These are phyloP conservation scores for Drusus annulatus DNA, from an alignment of 1,140 invertebrate genomes.

Conservation along the genomic window DNA sequence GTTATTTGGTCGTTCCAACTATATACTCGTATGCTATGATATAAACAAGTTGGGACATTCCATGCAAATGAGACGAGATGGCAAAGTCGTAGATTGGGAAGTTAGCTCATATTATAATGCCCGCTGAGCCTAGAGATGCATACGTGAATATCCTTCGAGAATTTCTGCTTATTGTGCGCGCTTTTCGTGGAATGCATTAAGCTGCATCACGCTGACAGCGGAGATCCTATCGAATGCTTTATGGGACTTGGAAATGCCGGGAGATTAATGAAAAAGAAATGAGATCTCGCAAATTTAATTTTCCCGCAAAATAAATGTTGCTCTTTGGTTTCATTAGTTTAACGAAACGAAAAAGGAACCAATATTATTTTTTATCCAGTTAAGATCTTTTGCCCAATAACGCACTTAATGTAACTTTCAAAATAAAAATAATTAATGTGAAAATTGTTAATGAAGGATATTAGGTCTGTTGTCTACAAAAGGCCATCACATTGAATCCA, in stretches of 20 bases:
- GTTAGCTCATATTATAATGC: slow-evolving; percentile 13
- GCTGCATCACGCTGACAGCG: slow-evolving; percentile 1
- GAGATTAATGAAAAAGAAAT: slow-evolving; percentile 5
- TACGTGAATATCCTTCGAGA: slow-evolving; percentile 19
- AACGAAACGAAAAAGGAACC: neutral
- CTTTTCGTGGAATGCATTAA: slow-evolving; percentile 38
- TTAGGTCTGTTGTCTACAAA: too few relatives aligned
- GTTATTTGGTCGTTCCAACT: slow-evolving; percentile 17
- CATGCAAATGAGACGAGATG: slow-evolving; percentile 27
- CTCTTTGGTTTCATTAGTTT: neutral
- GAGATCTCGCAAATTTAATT: neutral
- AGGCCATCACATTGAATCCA: too few relatives aligned
- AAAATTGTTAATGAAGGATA: too few relatives aligned
- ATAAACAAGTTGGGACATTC: slow-evolving; percentile 8
- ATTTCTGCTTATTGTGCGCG: slow-evolving; percentile 31
- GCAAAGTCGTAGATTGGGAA: slow-evolving; percentile 8
- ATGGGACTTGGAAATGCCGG: slow-evolving; percentile 7
- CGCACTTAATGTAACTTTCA: too few relatives aligned
- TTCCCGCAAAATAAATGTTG: neutral
- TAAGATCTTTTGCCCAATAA: too few relatives aligned
- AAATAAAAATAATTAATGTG: too few relatives aligned
- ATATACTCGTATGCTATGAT: neutral
- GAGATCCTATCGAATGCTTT: slow-evolving; percentile 27
- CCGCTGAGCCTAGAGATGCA: neutral
- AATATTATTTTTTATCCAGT: too few relatives aligned